Base-by-base conservation (phyloP, 2,888 invertebrate species). In the Luffia ferchaultella region DNA sequence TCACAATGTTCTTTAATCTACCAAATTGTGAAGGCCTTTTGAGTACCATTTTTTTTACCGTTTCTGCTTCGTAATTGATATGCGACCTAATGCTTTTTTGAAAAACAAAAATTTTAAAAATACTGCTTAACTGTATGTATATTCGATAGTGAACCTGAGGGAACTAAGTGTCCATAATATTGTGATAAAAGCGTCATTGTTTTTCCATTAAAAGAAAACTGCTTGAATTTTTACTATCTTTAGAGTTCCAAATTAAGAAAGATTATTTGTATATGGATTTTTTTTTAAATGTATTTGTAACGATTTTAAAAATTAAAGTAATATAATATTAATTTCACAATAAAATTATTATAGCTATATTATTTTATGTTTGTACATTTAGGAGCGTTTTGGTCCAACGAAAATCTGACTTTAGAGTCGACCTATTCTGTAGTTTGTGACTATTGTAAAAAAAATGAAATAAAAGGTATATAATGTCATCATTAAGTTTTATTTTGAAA, bases 151-250 rank as follows among this genome's bases (percentile, higher is more conserved):
- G 68, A 76, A 73, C 70, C 72, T 72, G 73, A 67, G 20, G 72
- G 75, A 75, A 67, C 69, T 66, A 68, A 66, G 72, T 73, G 74
- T 78, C 80, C 76, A 73, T 80, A 79, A 78, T 73, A 74, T 80
- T 83, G 82, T 83, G 82, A 83, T 83, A 82, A 76, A 74, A 76
- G n/a, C 76, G 70, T 75, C 68, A 75, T 70, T 73, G 73, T 76
- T 76, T 76, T 82, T 76, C 82, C 77, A 76, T 74, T 61, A 70
- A 70, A n/a, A n/a, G n/a, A n/a, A n/a, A 76, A 65, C 72, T 65
- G 66, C 75, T 76, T n/a, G n/a, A n/a, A n/a, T n/a, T 74, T 64
- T 70, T 68, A 72, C 75, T 71, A 71, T 73, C 66, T 68, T 70
- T 57, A 73, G 73, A 45, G 50, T 74, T 68, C 73, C 73, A 69